These are phyloP conservation scores for Gonioctena quinquepunctata DNA, from an alignment of 1,140 invertebrate species.

Conservation along the genomic window DNA sequence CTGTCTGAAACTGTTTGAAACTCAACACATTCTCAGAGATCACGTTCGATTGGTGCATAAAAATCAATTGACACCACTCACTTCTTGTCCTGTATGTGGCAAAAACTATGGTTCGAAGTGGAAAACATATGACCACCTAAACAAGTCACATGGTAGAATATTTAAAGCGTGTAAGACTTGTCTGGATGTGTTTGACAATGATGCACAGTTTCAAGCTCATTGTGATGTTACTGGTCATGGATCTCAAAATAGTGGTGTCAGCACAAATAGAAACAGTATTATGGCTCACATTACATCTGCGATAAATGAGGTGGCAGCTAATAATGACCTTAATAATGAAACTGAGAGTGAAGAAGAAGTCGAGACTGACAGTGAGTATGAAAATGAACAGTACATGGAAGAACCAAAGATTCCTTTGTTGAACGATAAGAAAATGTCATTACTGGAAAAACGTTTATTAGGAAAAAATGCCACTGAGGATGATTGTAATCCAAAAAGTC, in stretches of 20 bases:
- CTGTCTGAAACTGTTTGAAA: slow-evolving; percentile 62
- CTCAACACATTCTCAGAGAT: slow-evolving; percentile 61
- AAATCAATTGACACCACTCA: slow-evolving; percentile 58
- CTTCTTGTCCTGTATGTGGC: slow-evolving; percentile 65
- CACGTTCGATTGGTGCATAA: slow-evolving; percentile 62
- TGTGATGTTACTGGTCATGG: slow-evolving; percentile 57
- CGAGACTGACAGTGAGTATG: slow-evolving; percentile 12
- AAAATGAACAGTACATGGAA: slow-evolving; percentile 17
- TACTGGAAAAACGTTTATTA: slow-evolving; percentile 44
- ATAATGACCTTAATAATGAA: slow-evolving; percentile 21
- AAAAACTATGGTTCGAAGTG: slow-evolving; percentile 65
- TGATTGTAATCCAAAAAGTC: slow-evolving; percentile 6
- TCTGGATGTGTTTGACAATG: slow-evolving; percentile 61
- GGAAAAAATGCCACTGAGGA: slow-evolving; percentile 35
- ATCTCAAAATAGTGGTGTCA: not conserved
- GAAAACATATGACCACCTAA: slow-evolving; percentile 67
- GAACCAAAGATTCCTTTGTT: slow-evolving; percentile 13
- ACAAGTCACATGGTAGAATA: slow-evolving; percentile 64
- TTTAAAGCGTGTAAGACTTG: slow-evolving; percentile 65
- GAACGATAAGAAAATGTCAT: slow-evolving; percentile 39
- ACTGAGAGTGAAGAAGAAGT: slow-evolving; percentile 23
- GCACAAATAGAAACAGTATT: slow-evolving; percentile 10
- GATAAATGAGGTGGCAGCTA: slow-evolving; percentile 20
- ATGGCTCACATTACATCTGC: slow-evolving; percentile 23
- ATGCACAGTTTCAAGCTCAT: slow-evolving; percentile 59